These are phyloP conservation scores for Tetanocera ferruginea DNA, from an alignment of 2,888 invertebrate species.

Conservation along the genomic window DNA sequence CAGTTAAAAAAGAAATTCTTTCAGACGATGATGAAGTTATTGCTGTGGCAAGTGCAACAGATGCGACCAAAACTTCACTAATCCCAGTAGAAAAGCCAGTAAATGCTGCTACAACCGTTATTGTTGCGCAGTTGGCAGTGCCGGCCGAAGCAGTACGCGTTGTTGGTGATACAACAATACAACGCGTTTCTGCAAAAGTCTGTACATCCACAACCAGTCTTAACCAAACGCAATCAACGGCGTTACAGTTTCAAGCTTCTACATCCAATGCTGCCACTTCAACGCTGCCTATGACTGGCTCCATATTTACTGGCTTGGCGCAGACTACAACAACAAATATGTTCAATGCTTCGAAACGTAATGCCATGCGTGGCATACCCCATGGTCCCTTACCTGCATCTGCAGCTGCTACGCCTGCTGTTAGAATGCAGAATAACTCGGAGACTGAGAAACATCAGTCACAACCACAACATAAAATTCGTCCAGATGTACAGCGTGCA, in stretches of 20 bases:
- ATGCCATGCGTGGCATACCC: constrained; percentile 52
- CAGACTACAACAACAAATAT: neutral
- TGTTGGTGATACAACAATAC: constrained; percentile 65
- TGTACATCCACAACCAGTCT: constrained; percentile 16
- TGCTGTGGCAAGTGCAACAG: neutral
- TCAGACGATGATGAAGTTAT: constrained; percentile 60
- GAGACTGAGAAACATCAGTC: constrained; percentile 34
- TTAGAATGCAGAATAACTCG: neutral
- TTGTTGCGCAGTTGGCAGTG: neutral
- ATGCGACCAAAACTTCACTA: neutral
- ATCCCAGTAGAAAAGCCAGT: neutral
- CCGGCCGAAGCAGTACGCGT: constrained; percentile 51
- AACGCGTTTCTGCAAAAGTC: constrained; percentile 53
- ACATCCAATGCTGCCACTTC: neutral
- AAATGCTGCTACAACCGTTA: constrained; percentile 7
- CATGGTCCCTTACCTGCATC: constrained; percentile 57
- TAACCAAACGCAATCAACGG: neutral
- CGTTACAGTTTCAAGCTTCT: constrained; percentile 5
- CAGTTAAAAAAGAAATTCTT: constrained; percentile 59
- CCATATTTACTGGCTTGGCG: neutral
- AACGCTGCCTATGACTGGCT: neutral
- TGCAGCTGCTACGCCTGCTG: constrained; percentile 37
- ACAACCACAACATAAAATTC: constrained; percentile 4
- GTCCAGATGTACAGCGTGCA: constrained; percentile 54
- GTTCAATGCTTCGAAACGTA: constrained; percentile 48